A percentile compares a stretch with the other conserved stretches of the same genome.
Evolutionary conservation across 2,797 vertebrate genomes (phyloP).

Genomic region (Sciaenops ocellatus): DNA sequence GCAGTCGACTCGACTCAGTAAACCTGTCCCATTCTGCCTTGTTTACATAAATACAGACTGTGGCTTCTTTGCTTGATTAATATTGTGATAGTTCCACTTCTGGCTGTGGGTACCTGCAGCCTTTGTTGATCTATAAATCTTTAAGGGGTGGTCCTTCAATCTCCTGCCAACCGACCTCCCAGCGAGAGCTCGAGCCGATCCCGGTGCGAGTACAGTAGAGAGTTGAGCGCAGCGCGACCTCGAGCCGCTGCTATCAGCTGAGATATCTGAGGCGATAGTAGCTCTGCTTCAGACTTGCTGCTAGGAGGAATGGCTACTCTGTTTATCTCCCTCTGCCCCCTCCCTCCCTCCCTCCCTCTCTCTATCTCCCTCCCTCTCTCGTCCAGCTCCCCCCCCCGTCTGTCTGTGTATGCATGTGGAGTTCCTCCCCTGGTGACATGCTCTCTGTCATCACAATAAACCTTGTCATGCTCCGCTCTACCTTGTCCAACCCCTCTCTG

Average conservation of each 20-base stretch:
- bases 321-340: constrained; percentile 47
- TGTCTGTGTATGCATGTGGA: constrained; percentile 32
- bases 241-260: constrained; percentile 27
- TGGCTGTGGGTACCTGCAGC: not conserved
- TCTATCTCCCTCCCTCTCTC: not conserved
- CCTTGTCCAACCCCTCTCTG: constrained; percentile 1
- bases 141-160: constrained; percentile 23
- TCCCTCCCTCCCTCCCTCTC: constrained; percentile 46
- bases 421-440: constrained; percentile 19
- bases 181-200: not conserved
- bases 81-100: not conserved
- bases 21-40: constrained; percentile 18
- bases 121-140: constrained; percentile 8
- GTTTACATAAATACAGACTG: constrained; percentile 3
- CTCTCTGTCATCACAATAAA: constrained; percentile 40
- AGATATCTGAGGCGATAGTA: constrained; percentile 18
- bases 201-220: constrained; percentile 4
- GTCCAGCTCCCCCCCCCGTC: not conserved
- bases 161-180: not conserved
- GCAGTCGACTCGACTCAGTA: not conserved
- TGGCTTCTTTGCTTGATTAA: not conserved
- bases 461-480: constrained; percentile 12
- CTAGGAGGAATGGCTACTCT: constrained; percentile 49
- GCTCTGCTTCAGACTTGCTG: constrained; percentile 60
- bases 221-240: not conserved